Base-by-base conservation (phyloP, 2,888 invertebrate species). In the Xylota sylvarum region DNA sequence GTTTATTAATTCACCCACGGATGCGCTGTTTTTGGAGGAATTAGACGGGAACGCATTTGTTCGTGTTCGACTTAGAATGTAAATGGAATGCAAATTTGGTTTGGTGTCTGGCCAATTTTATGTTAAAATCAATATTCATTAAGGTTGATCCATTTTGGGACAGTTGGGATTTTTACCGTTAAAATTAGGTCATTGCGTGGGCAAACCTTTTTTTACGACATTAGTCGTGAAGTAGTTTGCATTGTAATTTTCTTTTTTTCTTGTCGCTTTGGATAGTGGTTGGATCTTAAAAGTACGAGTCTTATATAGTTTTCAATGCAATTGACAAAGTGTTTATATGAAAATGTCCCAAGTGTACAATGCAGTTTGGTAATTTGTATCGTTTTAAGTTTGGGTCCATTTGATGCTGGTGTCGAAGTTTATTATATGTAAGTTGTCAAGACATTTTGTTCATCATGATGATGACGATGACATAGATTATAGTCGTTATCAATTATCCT, bases 1-100 rank as follows among this genome's bases (percentile, higher is more conserved):
- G 62, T 74, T 84, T 65, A 56, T 72, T 58, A 72, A 43, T 67
- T 76, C 76, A 81, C 81, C 76, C 85, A 80, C 76, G 56, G 58
- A 46, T 19, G 35, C 32, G 19, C 3, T 27, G 14, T 40, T 43
- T n/a, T 37, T 23, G 17, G 1, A 14, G 50, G 52, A 62, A 76
- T 76, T 58, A 76, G 76, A 50, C 5, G 43, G 40, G 48, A 64
- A n/a, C 32, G 30, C 10, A 1, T 23, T 40, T 12, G 5, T 64
- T 46, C 17, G 32, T 27, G 46, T 43, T 32, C 4, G 4, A 1
- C 14, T 40, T 32, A 17, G 70, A 64, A 64, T 79, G 14, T 35
- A 37, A 79, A 72, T 72, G 46, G 48, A 46, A 79, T 70, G 70
- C 55, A 72, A 79, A 79, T 79, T 48, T 35, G 14, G n/a, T 23